Base-by-base conservation (phyloP, 2,888 invertebrate genomes). In the Cactoblastis cactorum region DNA sequence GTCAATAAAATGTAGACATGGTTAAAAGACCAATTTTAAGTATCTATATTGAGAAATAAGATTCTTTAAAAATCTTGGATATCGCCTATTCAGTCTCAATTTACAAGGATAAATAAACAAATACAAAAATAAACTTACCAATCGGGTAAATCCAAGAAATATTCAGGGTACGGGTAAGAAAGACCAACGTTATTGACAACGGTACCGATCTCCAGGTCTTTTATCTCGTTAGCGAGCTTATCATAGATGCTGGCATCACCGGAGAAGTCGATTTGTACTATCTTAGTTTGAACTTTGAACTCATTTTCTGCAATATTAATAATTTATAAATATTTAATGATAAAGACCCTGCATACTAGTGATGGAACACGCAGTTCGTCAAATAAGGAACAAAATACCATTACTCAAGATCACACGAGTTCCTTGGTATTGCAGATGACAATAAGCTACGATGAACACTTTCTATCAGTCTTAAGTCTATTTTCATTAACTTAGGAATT, bases 131-230 rank as follows among this genome's bases (percentile, higher is more conserved):
- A 28, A 32, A 55, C 65, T 63, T 38, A 67, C 67, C 63, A 63
- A 32, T 67, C 65, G 9, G 67, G 67, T 4, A 92, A 75, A 33
- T 92, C 91, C n/a, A 93, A 72, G 70, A 94, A 94, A 68, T 92
- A 93, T 65, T 96, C 95, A 0, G 97, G 97, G 79, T 94, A 91
- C 0, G 92, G 91, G 75, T 96, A 95, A 51, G 94, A 94, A 71
- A 95, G 92, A 15, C 97, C 97, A 4, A 97, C 95, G 83, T 97
- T 97, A 81, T 97, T 97, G 19, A 97, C 92, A 50, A 96, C 80
- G 8, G 95, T 92, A 1, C 95, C 96, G 60, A 96, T 91, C 62
- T 96, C 95, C 46, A 96, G 72, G 0, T 91, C 93, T 24, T 90
- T 87, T 37, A 67, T 64, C 38, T 61, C 62, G n/a, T 46, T 47